phyloP scores from a whole-genome alignment of 2,113 vertebrate species.

The Menidia beryllina region DNA sequence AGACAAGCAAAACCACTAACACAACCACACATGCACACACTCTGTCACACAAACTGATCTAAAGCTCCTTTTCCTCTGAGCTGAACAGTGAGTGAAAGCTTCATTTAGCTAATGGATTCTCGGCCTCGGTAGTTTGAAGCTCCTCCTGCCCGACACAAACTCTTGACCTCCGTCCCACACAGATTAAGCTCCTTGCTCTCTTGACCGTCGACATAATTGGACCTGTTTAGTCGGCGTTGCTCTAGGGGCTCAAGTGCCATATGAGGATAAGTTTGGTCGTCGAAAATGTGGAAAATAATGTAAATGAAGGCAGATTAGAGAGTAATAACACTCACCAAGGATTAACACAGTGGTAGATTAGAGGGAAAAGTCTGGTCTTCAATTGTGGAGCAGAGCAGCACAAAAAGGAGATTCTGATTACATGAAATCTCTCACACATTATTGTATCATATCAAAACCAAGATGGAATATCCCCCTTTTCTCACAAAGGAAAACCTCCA shows the following conservation, averaged over 20 bases:
- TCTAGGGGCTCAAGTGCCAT: conserved; percentile 20
- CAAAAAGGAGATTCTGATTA: not conserved
- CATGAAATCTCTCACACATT: not conserved
- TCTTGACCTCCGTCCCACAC: conserved; percentile 3
- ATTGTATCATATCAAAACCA: not conserved
- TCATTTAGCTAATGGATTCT: conserved; percentile 77
- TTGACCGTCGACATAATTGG: conserved; percentile 46
- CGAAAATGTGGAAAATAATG: conserved; percentile 34
- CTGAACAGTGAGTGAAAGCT: conserved; percentile 56
- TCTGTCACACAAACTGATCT: conserved; percentile 36
- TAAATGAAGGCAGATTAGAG: conserved; percentile 70
- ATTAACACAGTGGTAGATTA: conserved; percentile 70
- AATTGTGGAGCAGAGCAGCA: conserved; percentile 33
- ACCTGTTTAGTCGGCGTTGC: conserved; percentile 23
- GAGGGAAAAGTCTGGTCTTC: conserved; percentile 39
- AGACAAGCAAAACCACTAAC: conserved; percentile 17
- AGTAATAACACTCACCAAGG: conserved; percentile 74
- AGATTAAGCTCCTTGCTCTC: conserved; percentile 39
- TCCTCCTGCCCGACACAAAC: conserved; percentile 28
- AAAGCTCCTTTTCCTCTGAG: conserved; percentile 59
- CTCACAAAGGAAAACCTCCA: not conserved
- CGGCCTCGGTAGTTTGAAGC: conserved; percentile 28
- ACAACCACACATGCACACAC: conserved; percentile 8
- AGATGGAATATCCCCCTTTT: not conserved
- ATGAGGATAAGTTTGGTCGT: conserved; percentile 7